A percentile compares a stretch with the other conserved stretches of the same genome.
Evolutionary conservation across 2,888 invertebrate genomes (phyloP).

Genomic region (Drosophila siamana): DNA sequence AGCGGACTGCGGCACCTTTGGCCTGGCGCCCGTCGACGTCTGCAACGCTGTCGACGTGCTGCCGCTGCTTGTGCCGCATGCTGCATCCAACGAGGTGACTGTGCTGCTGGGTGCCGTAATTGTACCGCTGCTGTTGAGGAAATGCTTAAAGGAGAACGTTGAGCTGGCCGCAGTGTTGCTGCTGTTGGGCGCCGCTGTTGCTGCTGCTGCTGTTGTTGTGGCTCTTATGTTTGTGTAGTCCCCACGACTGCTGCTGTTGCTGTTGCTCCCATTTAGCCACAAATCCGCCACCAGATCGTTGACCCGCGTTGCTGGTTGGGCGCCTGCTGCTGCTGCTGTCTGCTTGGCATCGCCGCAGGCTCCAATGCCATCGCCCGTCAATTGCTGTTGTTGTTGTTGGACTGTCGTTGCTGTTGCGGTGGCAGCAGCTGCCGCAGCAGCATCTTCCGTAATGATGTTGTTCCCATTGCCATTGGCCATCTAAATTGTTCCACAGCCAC

Average conservation of each 20-base stretch:
- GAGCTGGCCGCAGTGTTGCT: constrained; percentile 43
- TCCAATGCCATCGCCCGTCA: constrained; percentile 47
- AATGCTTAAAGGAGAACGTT: constrained; percentile 93
- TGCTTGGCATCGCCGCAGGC: constrained; percentile 48
- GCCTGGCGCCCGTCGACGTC: constrained; percentile 90
- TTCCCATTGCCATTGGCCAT: constrained; percentile 83
- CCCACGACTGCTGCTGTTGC: constrained; percentile 43
- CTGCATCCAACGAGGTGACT: constrained; percentile 60
- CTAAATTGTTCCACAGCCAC: constrained; percentile 47
- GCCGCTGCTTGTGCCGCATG: constrained; percentile 34
- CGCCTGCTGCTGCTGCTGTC: constrained; percentile 23
- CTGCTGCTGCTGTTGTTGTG: constrained; percentile 20
- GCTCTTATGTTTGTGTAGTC: constrained; percentile 79
- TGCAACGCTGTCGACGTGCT: constrained; percentile 61
- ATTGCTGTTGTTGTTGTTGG: constrained; percentile 47
- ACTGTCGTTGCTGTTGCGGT: constrained; percentile 29
- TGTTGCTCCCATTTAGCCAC: constrained; percentile 58
- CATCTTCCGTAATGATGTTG: constrained; percentile 73
- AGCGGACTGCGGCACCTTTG: constrained; percentile 88
- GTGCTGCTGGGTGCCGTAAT: constrained; percentile 77
- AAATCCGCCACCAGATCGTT: constrained; percentile 81
- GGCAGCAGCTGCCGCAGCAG: constrained; percentile 48
- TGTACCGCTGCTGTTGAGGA: constrained; percentile 89
- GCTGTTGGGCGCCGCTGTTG: constrained; percentile 7
- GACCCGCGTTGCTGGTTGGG: constrained; percentile 41